Evolutionary conservation across 2,888 invertebrate genomes (phyloP), one percentile per base, ranked within the genome.

Genomic region (Toxonevra muliebris): DNA sequence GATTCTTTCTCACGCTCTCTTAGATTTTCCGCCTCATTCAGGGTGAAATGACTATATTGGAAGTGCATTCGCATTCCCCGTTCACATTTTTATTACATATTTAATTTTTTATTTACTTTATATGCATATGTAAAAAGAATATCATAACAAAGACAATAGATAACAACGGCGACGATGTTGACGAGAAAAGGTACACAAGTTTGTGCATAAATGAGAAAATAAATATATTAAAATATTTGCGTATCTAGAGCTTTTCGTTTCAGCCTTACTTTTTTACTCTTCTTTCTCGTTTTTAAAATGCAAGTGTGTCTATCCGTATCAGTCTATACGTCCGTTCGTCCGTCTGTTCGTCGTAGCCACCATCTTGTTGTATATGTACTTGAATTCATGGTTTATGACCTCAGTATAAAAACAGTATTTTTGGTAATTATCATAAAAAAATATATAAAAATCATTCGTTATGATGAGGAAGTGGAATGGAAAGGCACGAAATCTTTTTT

Each of bases 371-470:
- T 61, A 58, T 66, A 59, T 70, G 71, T 72, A 72, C 72, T 74
- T 74, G 70, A 75, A 73, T 74, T 75, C 65, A 71, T 73, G 69
- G 69, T 75, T 71, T 73, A 69, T 77, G 78, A 80, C 80, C 80
- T 80, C 77, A 79, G n/a, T n/a, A n/a, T n/a, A n/a, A n/a, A n/a
- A 78, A 74, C 73, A 74, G 74, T 72, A 73, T 55, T 30, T 57
- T 57, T 48, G 8, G 50, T 48, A 48, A 13, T 48, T n/a, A 48
- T n/a, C 7, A 48, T 48, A 48, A 48, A 48, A 2, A 48, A 48
- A 48, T 30, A n/a, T 30, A 30, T 13, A 15, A 54, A 54, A 54
- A 19, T 7, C 17, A 54, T 54, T 54, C 12, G 19, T 54, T 54
- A n/a, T 9, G 48, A 48, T 5, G n/a, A 48, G n/a, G 48, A n/a